Percentiles rank a stretch among this genome's conserved stretches.
These are phyloP conservation scores for Polydrusus pterygomalis DNA, from an alignment of 2,888 invertebrate genomes.

Conservation along the genomic window DNA sequence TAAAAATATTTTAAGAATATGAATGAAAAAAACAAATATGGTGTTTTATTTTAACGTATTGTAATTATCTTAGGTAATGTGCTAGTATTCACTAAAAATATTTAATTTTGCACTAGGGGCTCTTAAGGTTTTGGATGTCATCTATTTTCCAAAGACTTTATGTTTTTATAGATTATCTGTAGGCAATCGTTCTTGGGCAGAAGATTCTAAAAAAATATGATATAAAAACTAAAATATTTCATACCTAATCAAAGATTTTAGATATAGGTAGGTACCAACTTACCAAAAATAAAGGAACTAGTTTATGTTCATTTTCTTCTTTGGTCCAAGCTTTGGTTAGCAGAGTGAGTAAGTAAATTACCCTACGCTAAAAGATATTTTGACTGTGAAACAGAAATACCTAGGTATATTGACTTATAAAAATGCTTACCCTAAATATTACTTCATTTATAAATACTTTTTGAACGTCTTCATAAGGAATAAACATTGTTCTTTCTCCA, in stretches of 20 bases:
- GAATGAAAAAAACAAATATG: not conserved
- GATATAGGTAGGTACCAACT: slow-evolving; percentile 1
- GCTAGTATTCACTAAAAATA: too few species aligned
- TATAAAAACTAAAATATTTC: too few species aligned
- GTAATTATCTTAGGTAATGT: not conserved
- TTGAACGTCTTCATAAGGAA: slow-evolving; percentile 58
- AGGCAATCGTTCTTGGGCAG: slow-evolving; percentile 43
- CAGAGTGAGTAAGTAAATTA: slow-evolving; percentile 43
- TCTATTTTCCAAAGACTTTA: slow-evolving; percentile 35
- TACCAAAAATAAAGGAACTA: slow-evolving; percentile 44
- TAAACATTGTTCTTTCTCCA: slow-evolving; percentile 53
- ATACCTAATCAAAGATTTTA: too few species aligned
- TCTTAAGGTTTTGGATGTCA: not conserved
- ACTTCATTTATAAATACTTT: slow-evolving; percentile 59
- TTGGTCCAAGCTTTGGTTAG: slow-evolving; percentile 30
- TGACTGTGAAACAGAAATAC: not conserved
- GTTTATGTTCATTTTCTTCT: not conserved
- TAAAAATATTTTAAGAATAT: not conserved
- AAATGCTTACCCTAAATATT: slow-evolving; percentile 51
- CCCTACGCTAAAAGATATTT: slow-evolving; percentile 40
- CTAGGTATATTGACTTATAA: too few species aligned
- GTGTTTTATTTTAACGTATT: not conserved
- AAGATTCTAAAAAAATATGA: slow-evolving; percentile 41
- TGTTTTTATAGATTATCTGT: slow-evolving; percentile 40
- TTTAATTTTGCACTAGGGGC: too few species aligned